Evolutionary conservation across 2,797 vertebrate species (phyloP).

Genomic region (Chaunax sp.): DNA sequence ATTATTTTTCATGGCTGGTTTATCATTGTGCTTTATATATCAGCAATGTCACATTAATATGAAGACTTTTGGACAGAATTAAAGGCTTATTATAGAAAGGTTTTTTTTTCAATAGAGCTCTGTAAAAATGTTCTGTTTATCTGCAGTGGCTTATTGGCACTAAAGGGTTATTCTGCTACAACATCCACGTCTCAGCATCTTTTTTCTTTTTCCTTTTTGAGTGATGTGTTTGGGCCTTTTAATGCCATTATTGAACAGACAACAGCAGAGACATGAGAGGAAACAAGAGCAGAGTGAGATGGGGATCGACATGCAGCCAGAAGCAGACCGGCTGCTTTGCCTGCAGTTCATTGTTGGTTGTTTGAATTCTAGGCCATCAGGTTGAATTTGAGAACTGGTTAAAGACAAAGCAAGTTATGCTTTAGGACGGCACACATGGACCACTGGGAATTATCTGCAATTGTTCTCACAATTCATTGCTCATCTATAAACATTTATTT

Average conservation of each 20-base stretch:
- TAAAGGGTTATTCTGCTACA: background rate
- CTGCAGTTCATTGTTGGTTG: too few relatives aligned
- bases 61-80: background rate
- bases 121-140: too few relatives aligned
- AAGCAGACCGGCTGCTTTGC: too few relatives aligned
- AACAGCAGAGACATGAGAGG: background rate
- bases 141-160: background rate
- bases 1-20: background rate
- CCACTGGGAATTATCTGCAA: too few relatives aligned
- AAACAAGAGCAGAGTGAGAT: background rate
- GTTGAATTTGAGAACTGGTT: too few relatives aligned
- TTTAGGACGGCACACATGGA: too few relatives aligned
- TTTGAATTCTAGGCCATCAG: too few relatives aligned
- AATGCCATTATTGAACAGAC: background rate
- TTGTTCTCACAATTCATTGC: background rate
- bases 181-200: background rate
- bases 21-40: slow-evolving; percentile 1
- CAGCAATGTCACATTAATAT: background rate
- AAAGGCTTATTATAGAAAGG: background rate
- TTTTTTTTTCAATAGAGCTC: too few relatives aligned
- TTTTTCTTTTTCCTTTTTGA: background rate
- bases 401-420: too few relatives aligned
- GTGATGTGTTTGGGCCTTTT: background rate
- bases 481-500: background rate
- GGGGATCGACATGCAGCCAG: too few relatives aligned